Conservation (phyloP, 2,888 invertebrate genomes). For the Microdon myrmicae region DNA sequence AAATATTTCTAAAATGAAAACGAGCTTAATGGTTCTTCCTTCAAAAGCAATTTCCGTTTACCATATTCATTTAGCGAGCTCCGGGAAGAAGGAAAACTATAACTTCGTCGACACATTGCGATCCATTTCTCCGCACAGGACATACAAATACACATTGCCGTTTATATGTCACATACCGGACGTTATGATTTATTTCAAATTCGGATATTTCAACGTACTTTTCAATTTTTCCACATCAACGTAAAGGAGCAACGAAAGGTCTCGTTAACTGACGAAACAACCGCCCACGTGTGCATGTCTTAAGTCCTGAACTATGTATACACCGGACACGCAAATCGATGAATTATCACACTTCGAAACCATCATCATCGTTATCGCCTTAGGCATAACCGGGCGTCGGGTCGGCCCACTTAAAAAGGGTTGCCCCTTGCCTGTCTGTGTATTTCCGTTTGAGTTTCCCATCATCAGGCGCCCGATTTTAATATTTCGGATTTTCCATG, state of each 20-base stretch:
- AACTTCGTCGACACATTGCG: too few relatives aligned
- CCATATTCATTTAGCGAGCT: too few relatives aligned
- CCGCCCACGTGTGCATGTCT: constrained; percentile 13
- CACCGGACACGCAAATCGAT: constrained; percentile 48
- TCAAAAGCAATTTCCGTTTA: too few relatives aligned
- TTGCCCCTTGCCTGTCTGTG: constrained; percentile 15
- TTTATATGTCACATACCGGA: constrained; percentile 40
- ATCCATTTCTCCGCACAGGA: too few relatives aligned
- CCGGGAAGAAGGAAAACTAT: too few relatives aligned
- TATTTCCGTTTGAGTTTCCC: constrained; percentile 27
- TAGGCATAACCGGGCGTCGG: constrained; percentile 25
- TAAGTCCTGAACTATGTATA: constrained; percentile 27
- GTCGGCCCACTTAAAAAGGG: constrained; percentile 27
- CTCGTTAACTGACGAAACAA: constrained; percentile 2
- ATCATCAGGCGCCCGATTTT: constrained; percentile 41
- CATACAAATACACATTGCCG: too few relatives aligned
- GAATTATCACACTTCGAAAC: constrained; percentile 45
- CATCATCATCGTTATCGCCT: constrained; percentile 37
- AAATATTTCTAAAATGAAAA: too few relatives aligned
- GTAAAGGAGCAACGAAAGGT: background rate
- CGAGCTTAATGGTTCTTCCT: too few relatives aligned
- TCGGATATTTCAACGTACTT: constrained; percentile 51
- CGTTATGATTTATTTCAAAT: constrained; percentile 49
- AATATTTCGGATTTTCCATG: constrained; percentile 32
- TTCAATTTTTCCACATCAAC: constrained; percentile 36